A percentile compares a stretch with the other conserved stretches of the same genome.
phyloP scores from a whole-genome alignment of 2,888 invertebrate species.

The Caenorhabditis wallacei region DNA sequence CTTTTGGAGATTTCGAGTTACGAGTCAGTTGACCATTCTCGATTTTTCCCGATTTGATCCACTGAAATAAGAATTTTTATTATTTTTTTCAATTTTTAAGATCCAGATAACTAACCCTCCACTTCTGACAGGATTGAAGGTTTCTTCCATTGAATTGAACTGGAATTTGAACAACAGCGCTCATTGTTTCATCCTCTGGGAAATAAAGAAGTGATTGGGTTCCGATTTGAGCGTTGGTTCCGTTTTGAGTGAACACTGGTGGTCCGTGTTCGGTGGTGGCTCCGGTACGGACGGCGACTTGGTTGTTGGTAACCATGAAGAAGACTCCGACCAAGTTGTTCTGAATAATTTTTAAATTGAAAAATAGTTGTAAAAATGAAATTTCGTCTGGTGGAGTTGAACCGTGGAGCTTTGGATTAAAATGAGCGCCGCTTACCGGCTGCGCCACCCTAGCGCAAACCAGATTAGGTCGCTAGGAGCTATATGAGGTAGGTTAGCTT shows the following conservation, averaged over 20 bases:
- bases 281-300: conserved; percentile 50
- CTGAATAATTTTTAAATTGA: conserved; percentile 21
- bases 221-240: conserved; percentile 16
- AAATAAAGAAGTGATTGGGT: conserved; percentile 48
- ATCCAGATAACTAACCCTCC: conserved; percentile 39
- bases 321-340: conserved; percentile 54
- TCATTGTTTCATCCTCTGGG: conserved; percentile 54
- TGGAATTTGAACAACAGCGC: conserved; percentile 41
- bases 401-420: no score
- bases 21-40: conserved; percentile 38
- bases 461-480: no score
- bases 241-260: conserved; percentile 39
- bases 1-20: conserved; percentile 46
- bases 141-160: conserved; percentile 45
- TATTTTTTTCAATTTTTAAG: background rate
- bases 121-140: conserved; percentile 57
- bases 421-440: no score
- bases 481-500: no score
- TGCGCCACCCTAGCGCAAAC: no score
- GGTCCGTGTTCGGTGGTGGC: conserved; percentile 53
- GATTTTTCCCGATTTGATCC: conserved; percentile 57
- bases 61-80: conserved; percentile 25
- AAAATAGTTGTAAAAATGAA: no score
- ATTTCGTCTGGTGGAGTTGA: no score
- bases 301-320: conserved; percentile 60